Evolutionary conservation across 2,888 invertebrate species (phyloP).

Genomic region (Conops quadrifasciatus): DNA sequence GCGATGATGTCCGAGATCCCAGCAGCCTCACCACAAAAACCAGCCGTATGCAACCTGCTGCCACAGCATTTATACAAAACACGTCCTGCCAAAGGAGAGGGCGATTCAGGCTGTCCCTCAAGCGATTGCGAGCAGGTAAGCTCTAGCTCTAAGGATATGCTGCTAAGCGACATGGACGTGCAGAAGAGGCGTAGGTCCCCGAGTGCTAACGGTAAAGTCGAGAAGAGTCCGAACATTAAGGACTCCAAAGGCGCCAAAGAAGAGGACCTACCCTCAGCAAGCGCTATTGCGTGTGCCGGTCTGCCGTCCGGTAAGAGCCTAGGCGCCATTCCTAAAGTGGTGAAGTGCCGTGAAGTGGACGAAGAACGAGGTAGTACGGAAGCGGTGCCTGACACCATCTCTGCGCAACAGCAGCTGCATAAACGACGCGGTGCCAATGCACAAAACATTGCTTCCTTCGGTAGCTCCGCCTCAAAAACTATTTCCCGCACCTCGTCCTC

Average conservation of each 20-base stretch:
- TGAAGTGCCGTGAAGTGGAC: conserved; percentile 60
- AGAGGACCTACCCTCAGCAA: conserved; percentile 42
- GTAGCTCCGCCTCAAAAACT: conserved; percentile 72
- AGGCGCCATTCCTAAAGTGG: conserved; percentile 67
- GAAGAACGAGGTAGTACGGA: conserved; percentile 45
- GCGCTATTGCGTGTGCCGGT: conserved; percentile 44
- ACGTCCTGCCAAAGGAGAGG: conserved; percentile 54
- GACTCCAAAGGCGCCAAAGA: conserved; percentile 27
- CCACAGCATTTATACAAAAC: conserved; percentile 37
- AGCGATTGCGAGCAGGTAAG: conserved; percentile 71
- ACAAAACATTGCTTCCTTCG: conserved; percentile 48
- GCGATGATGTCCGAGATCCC: conserved; percentile 50
- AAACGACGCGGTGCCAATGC: conserved; percentile 58
- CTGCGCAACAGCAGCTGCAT: conserved; percentile 41
- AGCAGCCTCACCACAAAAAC: conserved; percentile 44
- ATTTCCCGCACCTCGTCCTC: conserved; percentile 70
- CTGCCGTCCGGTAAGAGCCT: conserved; percentile 50
- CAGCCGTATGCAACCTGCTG: not conserved
- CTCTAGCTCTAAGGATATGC: conserved; percentile 76
- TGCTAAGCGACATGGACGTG: conserved; percentile 66
- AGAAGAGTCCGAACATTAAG: conserved; percentile 1
- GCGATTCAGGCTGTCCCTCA: conserved; percentile 66
- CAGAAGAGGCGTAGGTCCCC: no score
- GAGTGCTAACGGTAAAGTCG: no score
- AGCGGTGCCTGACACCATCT: not conserved